Base-by-base conservation (phyloP, 2,797 vertebrate species). In the Melanotaenia nigrans region DNA sequence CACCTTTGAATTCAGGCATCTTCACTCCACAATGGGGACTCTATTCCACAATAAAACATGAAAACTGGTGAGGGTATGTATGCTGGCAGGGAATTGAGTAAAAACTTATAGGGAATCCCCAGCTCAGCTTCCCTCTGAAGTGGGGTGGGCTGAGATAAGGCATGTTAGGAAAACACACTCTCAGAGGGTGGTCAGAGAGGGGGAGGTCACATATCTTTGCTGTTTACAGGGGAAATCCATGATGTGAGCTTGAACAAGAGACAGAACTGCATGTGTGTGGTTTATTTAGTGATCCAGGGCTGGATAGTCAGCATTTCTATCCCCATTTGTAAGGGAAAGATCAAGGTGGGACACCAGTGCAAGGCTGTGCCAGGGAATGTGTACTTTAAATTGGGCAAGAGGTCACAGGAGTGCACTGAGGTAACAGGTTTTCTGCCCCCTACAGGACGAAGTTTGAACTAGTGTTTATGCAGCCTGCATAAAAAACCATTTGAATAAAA, bases 141-240 rank as follows among this genome's bases (percentile, higher is more conserved):
- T 83, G 78, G 84, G 79, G 83, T 78, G 83, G 82, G 85, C 77
- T 72, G 77, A 88, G 88, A 89, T 88, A 91, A 89, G 84, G 71
- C 71, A 20, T 47, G 70, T 68, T 79, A 76, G 35, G 72, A 88
- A 84, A 87, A 91, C 85, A 87, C 81, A 28, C 60, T 63, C 85
- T 81, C 73, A 20, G 77, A 76, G 85, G 90, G 85, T 80, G 85
- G 88, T 82, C 89, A n/a, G 72, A 58, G 66, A 22, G 10, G 66
- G 42, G 1, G 64, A 64, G 84, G 80, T 85, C 84, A 76, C 74
- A 75, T 65, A 77, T 81, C 74, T 78, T 55, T 59, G 64, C 65
- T 88, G 90, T 88, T 91, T 87, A 88, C 83, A 69, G 81, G 67
- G 70, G 73, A 85, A 87, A 67, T 78, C 79, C 84, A 75, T 61